phyloP scores from a whole-genome alignment of 1,140 invertebrate genomes.

The Cryptotermes secundus region DNA sequence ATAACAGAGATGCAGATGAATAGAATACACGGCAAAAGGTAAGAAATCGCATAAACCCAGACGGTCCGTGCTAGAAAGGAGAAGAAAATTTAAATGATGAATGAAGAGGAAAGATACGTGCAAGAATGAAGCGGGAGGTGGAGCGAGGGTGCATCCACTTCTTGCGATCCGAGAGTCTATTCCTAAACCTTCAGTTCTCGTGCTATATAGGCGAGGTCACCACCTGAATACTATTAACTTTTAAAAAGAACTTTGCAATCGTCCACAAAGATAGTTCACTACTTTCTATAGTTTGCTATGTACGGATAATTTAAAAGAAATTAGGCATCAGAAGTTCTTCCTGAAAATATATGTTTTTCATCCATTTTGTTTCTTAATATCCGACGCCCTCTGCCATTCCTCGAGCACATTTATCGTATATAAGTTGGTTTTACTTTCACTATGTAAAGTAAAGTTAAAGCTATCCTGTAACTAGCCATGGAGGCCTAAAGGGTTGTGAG shows the following conservation, averaged over 20 bases:
- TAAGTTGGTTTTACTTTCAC: too few relatives aligned
- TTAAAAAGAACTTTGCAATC: too few relatives aligned
- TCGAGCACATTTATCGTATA: too few relatives aligned
- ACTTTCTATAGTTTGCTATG: too few relatives aligned
- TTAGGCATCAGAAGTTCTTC: background rate
- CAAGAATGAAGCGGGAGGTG: background rate
- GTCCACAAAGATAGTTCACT: too few relatives aligned
- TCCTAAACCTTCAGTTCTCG: background rate
- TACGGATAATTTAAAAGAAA: background rate
- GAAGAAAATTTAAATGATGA: background rate
- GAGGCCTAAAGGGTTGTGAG: too few relatives aligned
- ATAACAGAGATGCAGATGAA: background rate
- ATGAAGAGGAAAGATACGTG: background rate
- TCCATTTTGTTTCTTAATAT: too few relatives aligned
- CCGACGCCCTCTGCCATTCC: background rate
- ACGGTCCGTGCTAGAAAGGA: background rate
- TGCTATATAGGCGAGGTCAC: too few relatives aligned
- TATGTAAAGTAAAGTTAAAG: too few relatives aligned
- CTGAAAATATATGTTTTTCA: background rate
- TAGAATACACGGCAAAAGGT: background rate
- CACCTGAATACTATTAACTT: too few relatives aligned
- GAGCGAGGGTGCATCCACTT: background rate
- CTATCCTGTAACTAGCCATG: too few relatives aligned
- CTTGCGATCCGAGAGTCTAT: background rate
- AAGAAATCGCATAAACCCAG: background rate